phyloP scores from a whole-genome alignment of 2,888 invertebrate species.

The Patella caerulea region DNA sequence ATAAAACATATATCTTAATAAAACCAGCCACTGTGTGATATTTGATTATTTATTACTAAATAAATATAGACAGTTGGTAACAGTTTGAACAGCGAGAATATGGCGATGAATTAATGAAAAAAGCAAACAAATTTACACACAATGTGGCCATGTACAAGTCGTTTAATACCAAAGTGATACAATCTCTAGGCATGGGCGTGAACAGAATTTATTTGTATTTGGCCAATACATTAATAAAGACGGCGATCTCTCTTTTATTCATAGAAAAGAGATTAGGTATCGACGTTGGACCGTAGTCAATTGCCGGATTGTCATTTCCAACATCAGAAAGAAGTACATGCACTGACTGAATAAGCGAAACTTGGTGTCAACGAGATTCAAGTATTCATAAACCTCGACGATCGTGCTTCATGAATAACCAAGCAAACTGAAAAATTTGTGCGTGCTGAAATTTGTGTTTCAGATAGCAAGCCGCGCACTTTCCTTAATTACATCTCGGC shows the following conservation, averaged over 20 bases:
- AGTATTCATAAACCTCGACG: background rate
- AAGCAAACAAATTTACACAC: constrained; percentile 24
- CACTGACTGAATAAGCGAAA: background rate
- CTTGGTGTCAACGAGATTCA: constrained; percentile 6
- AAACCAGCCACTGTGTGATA: too few species aligned
- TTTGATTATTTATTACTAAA: constrained; percentile 9
- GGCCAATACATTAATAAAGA: constrained; percentile 36
- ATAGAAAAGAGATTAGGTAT: constrained; percentile 32
- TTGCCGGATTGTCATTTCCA: constrained; percentile 9
- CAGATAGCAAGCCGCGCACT: constrained; percentile 17
- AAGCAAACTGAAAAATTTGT: background rate
- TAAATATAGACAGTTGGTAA: constrained; percentile 21
- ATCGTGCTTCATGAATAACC: constrained; percentile 2
- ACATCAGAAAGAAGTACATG: constrained; percentile 5
- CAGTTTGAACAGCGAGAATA: constrained; percentile 8
- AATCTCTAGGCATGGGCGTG: constrained; percentile 17
- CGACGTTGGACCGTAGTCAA: constrained; percentile 16
- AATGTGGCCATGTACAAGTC: constrained; percentile 22
- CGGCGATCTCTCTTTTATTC: constrained; percentile 25
- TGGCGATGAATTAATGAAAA: constrained; percentile 23
- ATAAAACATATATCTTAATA: too few species aligned
- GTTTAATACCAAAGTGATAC: constrained; percentile 37
- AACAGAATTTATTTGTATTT: constrained; percentile 32
- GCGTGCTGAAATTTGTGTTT: constrained; percentile 23
- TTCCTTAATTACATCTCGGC: constrained; percentile 30